A percentile compares a stretch with the other conserved stretches of the same genome.
Evolutionary conservation across 2,113 vertebrate genomes (phyloP).

Genomic region (Mirounga angustirostris): DNA sequence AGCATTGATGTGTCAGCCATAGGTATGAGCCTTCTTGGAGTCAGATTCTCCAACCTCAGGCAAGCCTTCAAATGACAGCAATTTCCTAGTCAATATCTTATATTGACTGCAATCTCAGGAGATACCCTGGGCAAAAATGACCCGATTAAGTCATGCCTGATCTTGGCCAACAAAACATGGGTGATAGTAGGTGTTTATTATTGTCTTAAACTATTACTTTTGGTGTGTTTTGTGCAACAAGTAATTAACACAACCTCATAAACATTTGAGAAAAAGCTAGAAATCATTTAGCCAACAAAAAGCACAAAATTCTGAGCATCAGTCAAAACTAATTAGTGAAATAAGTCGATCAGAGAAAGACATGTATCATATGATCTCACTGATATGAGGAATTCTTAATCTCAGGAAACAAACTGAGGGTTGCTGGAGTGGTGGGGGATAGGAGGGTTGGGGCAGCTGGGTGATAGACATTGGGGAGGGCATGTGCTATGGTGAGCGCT

Average conservation of each 20-base stretch:
- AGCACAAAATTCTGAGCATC: neutral
- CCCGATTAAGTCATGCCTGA: neutral
- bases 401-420: too few species aligned
- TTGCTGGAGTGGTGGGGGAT: too few species aligned
- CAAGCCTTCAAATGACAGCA: neutral
- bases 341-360: too few species aligned
- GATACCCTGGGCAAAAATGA: neutral
- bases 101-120: neutral
- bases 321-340: neutral
- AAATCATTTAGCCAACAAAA: neutral
- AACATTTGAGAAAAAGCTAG: neutral
- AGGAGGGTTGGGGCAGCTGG: too few species aligned
- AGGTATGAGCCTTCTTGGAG: neutral
- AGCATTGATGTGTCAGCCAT: neutral
- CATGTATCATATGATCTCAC: too few species aligned
- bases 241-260: neutral
- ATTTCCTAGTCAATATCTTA: neutral
- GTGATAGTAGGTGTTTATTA: neutral
- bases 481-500: too few species aligned
- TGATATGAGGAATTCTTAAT: too few species aligned
- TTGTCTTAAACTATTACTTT: neutral
- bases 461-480: too few species aligned
- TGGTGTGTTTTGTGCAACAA: neutral
- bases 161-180: neutral
- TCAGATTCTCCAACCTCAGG: neutral